phyloP scores from a whole-genome alignment of 2,888 invertebrate genomes.

The Diarsia brunnea region DNA sequence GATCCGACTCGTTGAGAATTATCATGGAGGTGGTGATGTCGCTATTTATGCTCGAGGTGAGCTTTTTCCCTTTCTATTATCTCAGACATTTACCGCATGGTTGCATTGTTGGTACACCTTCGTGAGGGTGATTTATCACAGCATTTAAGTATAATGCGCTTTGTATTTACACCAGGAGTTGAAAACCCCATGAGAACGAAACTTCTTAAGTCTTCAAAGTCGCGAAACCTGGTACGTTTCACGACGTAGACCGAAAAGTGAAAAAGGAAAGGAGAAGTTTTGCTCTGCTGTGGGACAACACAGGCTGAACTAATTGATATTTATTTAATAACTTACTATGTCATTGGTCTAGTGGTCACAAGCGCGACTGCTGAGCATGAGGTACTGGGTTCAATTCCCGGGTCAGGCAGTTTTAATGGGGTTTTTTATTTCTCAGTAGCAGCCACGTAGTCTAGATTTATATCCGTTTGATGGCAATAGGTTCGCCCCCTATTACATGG shows the following conservation, averaged over 20 bases:
- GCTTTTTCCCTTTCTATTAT: neutral
- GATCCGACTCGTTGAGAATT: constrained; percentile 93
- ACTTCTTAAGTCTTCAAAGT: neutral
- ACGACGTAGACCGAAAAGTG: neutral
- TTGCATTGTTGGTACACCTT: neutral
- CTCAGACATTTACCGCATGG: neutral
- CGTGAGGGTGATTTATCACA: neutral
- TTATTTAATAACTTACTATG: too few relatives aligned
- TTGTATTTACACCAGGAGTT: neutral
- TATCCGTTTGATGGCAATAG: too few relatives aligned
- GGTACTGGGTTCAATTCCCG: too few relatives aligned
- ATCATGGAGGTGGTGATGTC: constrained; percentile 96
- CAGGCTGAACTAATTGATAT: neutral
- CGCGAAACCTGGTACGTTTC: neutral
- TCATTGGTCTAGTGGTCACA: too few relatives aligned
- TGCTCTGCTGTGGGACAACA: neutral
- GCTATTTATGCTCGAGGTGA: constrained; percentile 94
- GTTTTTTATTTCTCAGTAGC: too few relatives aligned
- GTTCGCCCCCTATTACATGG: too few relatives aligned
- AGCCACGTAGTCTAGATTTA: too few relatives aligned
- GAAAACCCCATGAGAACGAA: neutral
- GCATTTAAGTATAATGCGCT: neutral
- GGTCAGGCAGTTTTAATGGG: too few relatives aligned
- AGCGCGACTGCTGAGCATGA: too few relatives aligned
- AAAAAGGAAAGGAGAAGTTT: neutral